phyloP scores from a whole-genome alignment of 1,140 invertebrate species.

The Chymomyza costata region DNA sequence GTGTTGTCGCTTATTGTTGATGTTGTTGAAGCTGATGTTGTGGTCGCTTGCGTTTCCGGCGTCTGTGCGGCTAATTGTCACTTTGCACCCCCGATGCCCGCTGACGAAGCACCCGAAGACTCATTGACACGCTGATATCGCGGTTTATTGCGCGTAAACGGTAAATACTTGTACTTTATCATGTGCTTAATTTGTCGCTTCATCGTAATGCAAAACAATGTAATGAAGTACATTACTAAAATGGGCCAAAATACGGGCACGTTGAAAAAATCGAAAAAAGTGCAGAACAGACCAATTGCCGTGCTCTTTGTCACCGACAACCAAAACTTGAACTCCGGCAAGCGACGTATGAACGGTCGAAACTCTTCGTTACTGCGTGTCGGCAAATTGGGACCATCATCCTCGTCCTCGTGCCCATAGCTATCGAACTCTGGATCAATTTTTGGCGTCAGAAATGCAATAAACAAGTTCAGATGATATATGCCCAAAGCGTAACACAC shows the following conservation, averaged over 20 bases:
- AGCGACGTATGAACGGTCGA: slow-evolving; percentile 96
- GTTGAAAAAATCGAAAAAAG: slow-evolving; percentile 98
- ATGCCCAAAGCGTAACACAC: slow-evolving; percentile 99
- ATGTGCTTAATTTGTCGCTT: slow-evolving; percentile 99
- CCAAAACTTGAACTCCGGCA: slow-evolving; percentile 99
- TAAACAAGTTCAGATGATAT: slow-evolving; percentile 99
- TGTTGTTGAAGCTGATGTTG: slow-evolving; percentile 28
- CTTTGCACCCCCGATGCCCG: slow-evolving; percentile 57
- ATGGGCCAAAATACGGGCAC: slow-evolving; percentile 99
- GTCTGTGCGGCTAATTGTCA: slow-evolving; percentile 76
- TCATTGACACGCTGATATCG: slow-evolving; percentile 86
- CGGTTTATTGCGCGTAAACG: slow-evolving; percentile 98
- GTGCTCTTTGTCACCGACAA: slow-evolving; percentile 97
- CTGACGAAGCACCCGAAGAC: slow-evolving; percentile 22
- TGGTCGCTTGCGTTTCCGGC: slow-evolving; percentile 54
- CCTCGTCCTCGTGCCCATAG: slow-evolving; percentile 83
- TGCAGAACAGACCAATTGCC: slow-evolving; percentile 92
- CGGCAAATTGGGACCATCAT: slow-evolving; percentile 94
- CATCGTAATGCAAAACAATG: slow-evolving; percentile 99
- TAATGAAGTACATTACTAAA: slow-evolving; percentile 99
- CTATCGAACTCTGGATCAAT: slow-evolving; percentile 97
- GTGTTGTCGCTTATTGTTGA: slow-evolving; percentile 48
- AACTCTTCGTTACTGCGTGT: slow-evolving; percentile 98
- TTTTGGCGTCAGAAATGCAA: slow-evolving; percentile 99
- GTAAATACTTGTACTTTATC: slow-evolving; percentile 99